Percentiles rank a stretch among this genome's conserved stretches.
Evolutionary conservation across 2,113 vertebrate genomes (phyloP).

Genomic region (Dicentrarchus labrax): DNA sequence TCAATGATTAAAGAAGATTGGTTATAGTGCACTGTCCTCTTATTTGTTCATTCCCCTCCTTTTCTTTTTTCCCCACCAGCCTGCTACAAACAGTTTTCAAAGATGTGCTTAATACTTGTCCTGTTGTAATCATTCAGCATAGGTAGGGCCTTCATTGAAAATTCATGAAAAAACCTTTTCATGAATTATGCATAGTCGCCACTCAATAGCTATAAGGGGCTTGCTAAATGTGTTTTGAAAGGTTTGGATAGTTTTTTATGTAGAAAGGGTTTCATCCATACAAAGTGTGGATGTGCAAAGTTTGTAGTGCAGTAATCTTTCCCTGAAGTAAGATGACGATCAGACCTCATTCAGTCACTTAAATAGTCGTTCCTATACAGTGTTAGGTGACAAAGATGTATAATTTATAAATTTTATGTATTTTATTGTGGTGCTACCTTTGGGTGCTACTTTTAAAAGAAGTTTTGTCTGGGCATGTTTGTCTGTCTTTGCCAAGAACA

Average conservation of each 20-base stretch:
- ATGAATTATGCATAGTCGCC: constrained; percentile 73
- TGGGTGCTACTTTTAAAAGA: no score
- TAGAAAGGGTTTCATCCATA: constrained; percentile 1
- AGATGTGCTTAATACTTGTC: constrained; percentile 11
- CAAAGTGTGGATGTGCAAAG: neutral
- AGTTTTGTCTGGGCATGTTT: neutral
- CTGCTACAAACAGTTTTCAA: constrained; percentile 27
- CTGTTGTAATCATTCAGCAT: constrained; percentile 36
- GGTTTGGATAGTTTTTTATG: constrained; percentile 17
- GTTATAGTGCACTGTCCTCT: constrained; percentile 2
- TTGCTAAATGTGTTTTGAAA: constrained; percentile 27
- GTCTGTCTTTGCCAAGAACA: neutral
- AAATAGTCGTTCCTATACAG: no score
- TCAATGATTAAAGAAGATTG: constrained; percentile 41
- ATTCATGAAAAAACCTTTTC: constrained; percentile 61
- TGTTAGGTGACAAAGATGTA: neutral
- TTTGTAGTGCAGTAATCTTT: neutral
- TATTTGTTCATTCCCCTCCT: constrained; percentile 9
- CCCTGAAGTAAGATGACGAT: neutral
- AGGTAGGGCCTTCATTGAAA: constrained; percentile 54
- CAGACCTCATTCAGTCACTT: no score
- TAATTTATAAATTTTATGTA: neutral
- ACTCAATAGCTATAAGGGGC: constrained; percentile 49
- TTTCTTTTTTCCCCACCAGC: neutral
- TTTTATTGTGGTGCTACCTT: neutral